Evolutionary conservation across 1,140 invertebrate genomes (phyloP), one percentile per base, ranked within the genome.

Genomic region (Phymastichus coffea): DNA sequence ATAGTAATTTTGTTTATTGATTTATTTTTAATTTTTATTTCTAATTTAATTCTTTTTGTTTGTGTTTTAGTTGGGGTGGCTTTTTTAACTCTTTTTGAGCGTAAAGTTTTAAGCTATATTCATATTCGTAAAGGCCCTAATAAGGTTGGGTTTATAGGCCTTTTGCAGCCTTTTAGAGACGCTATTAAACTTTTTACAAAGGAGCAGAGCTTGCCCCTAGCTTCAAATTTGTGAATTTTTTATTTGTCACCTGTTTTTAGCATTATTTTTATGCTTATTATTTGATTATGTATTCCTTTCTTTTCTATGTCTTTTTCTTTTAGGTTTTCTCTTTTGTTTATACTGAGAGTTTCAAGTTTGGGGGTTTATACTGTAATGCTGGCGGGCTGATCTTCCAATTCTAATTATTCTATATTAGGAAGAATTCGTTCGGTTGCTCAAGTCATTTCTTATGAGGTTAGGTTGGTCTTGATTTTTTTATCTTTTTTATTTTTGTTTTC

Each of bases 61-160:
- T 75, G 75, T 43, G 75, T 86, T 61, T 75, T 88, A 75, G 68
- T 87, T 57, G 74, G 78, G 23, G 81, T 87, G 57, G 84, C 84
- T 72, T 88, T 86, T 85, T 83, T 86, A 70, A 86, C 84, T 71
- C 80, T 88, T 74, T 78, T 87, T 70, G 86, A 88, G 61, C 86
- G 85, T 41, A 87, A 87, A 52, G 10, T 58, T 44, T 25, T 52
- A 69, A 80, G 85, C 28, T 85, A 85, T 77, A 84, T 85, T 81
- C 86, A 88, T 78, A 76, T 86, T 80, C 86, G 86, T 33, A 86
- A 87, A 73, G 86, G 87, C 1, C 87, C 86, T 63, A 86, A 86
- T 84, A 88, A 87, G 70, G 75, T 86, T 26, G 79, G 83, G 6
- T 74, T 83, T 70, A 68, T 81, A 61, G 86, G 86, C 15, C 65